Base-by-base conservation (phyloP, 2,888 invertebrate genomes). In the Nycteola revayana region DNA sequence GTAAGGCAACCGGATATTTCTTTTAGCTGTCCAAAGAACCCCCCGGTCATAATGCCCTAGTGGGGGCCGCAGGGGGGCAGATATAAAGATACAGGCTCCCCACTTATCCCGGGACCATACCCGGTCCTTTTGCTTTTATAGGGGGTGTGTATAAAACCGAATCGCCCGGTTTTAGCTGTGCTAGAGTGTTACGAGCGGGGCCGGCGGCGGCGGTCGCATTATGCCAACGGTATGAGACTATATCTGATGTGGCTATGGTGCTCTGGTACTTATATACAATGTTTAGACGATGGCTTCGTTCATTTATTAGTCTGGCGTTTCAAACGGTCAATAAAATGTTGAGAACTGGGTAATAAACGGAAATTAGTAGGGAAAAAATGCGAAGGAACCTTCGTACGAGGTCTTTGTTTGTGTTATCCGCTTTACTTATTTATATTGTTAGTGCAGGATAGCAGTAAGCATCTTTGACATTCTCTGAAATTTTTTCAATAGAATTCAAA, bases 101-200 rank as follows among this genome's bases (percentile, higher is more conserved):
- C 83, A 83, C 84, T 87, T 86, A 84, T 85, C 85, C 82, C 72
- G 80, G 58, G 82, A 80, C 80, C 75, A 79, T 82, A 75, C 75
- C 81, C 84, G 83, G 85, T 84, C 87, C 86, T 87, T 88, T 87
- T 87, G 84, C 86, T 87, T 88, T 88, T 87, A 87, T 86, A 81
- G 86, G 85, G 87, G 87, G 87, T 87, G 87, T 87, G 84, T 87
- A 87, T 87, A 86, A 88, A 86, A 86, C 87, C 80, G 83, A 86
- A 87, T 86, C 84, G 86, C 85, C 82, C 77, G 83, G 86, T 85
- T 87, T 87, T 87, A 87, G 86, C 86, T 70, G 81, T 75, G 82
- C 85, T 84, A 78, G 85, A 82, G 80, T 67, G 85, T 88, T 87
- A 87, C 86, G 85, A 85, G 75, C 84, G 82, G 72, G 72, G 72